Conservation (phyloP, 1,140 invertebrate species). For the Dendrolimus punctatus region DNA sequence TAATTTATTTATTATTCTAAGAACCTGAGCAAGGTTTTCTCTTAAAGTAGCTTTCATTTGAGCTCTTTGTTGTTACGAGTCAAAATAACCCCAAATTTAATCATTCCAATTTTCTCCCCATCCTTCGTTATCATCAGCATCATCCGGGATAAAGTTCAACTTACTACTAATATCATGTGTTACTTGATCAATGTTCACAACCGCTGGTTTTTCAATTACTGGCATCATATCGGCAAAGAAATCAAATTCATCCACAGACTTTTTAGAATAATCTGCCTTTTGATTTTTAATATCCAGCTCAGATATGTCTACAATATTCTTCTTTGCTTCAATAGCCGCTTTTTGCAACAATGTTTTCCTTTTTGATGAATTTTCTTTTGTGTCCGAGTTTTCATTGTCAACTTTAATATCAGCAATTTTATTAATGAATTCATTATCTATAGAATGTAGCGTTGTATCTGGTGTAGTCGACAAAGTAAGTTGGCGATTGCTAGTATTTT, state of each 20-base stretch:
- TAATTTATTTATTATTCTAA: too few relatives aligned
- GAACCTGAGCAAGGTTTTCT: too few relatives aligned
- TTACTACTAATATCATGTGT: constrained; percentile 46
- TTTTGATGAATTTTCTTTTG: constrained; percentile 16
- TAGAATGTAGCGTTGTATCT: constrained; percentile 1
- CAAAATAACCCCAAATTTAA: constrained; percentile 5
- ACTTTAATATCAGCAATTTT: background rate
- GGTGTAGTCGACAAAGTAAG: constrained; percentile 5
- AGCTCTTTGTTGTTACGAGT: too few relatives aligned
- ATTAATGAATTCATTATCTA: constrained; percentile 1
- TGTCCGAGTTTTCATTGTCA: background rate
- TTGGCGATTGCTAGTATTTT: constrained; percentile 62
- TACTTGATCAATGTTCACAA: constrained; percentile 48
- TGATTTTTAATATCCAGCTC: constrained; percentile 84
- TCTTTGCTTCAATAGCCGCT: constrained; percentile 58
- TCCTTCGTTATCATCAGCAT: constrained; percentile 47
- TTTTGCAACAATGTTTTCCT: constrained; percentile 44
- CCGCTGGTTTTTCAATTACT: constrained; percentile 78
- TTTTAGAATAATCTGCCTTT: constrained; percentile 58
- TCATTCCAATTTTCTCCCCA: constrained; percentile 68
- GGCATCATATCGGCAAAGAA: constrained; percentile 91
- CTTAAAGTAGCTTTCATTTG: too few relatives aligned
- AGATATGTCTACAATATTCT: constrained; percentile 75
- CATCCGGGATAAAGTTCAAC: constrained; percentile 58
- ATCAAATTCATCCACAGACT: constrained; percentile 75